Base-by-base conservation (phyloP, 2,888 invertebrate genomes). In the Caenorhabditis sulstoni region DNA sequence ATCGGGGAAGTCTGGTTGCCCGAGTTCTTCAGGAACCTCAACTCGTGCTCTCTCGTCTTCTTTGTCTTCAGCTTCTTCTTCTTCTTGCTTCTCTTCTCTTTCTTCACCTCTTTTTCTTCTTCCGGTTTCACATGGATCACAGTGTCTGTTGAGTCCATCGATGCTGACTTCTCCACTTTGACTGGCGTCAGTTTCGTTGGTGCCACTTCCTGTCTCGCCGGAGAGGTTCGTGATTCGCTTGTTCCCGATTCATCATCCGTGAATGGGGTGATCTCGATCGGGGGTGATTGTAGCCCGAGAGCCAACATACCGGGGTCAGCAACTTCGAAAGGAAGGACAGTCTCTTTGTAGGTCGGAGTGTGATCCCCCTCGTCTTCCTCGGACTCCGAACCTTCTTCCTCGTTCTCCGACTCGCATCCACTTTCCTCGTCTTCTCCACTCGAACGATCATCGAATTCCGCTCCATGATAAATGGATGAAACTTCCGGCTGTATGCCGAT, bases 401-500 rank as follows among this genome's bases (percentile, higher is more conserved):
- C 70, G 39, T 58, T 39, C 8, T 62, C 67, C 18, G 64, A 62
- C n/a, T 61, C 55, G 35, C 37, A 45, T 50, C 58, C 77, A 16
- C 65, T 74, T 14, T 75, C 75, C 20, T 61, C 62, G 11, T 81
- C 78, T 9, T 23, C 41, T 8, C 14, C 47, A 50, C 29, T 50
- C 2, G 76, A 77, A 53, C 61, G 55, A 18, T 58, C 77, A 9
- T 49, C 50, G 11, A 29, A 22, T 4, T 68, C 74, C 12, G 53
- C 65, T 12, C 59, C 59, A 29, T 53, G 53, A 41, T 71, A 82
- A 12, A 87, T 84, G 18, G 80, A 84, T 0, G 87, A 87, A 5
- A 87, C 87, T 79, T 87, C 87, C 3, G 87, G 87, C 66, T 87
- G 87, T 18, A 86, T 83, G 39, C 86, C 87, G 20, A 84, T 84